A percentile compares a stretch with the other conserved stretches of the same genome.
Conservation (phyloP, 2,888 invertebrate genomes). For the Phengaris arion region DNA sequence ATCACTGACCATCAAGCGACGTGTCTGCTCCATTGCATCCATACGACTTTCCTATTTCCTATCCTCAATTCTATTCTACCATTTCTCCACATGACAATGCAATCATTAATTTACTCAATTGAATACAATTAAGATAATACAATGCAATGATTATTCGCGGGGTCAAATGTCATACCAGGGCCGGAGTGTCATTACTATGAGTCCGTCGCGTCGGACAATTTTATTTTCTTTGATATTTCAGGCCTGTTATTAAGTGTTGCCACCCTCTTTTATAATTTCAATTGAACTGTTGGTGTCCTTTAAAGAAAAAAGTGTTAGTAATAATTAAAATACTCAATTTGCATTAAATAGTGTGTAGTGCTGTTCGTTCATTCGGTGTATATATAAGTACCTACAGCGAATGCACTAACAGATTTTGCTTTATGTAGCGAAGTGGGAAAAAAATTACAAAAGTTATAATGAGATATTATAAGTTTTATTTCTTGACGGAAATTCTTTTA, state of each 20-base stretch:
- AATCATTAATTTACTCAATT: constrained; percentile 15
- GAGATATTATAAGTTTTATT: too few species aligned
- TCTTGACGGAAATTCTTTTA: too few species aligned
- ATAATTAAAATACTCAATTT: background rate
- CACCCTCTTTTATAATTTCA: background rate
- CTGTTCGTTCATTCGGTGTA: too few species aligned
- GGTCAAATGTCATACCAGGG: background rate
- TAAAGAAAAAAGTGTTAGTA: background rate
- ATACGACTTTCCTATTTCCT: too few species aligned
- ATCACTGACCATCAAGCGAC: too few species aligned
- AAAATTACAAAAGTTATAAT: too few species aligned
- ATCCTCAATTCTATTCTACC: background rate
- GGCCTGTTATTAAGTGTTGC: constrained; percentile 5
- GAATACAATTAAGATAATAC: constrained; percentile 10
- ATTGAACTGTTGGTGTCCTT: background rate
- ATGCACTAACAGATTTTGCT: too few species aligned
- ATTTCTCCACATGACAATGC: background rate
- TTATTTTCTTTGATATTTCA: constrained; percentile 20
- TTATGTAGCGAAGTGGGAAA: too few species aligned
- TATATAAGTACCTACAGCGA: too few species aligned
- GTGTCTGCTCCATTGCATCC: too few species aligned
- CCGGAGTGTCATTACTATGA: background rate
- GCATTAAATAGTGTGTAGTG: too few species aligned
- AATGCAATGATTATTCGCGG: constrained; percentile 11
- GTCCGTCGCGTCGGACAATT: background rate